phyloP scores from a whole-genome alignment of 1,140 invertebrate species.

The Drosophila pandora region DNA sequence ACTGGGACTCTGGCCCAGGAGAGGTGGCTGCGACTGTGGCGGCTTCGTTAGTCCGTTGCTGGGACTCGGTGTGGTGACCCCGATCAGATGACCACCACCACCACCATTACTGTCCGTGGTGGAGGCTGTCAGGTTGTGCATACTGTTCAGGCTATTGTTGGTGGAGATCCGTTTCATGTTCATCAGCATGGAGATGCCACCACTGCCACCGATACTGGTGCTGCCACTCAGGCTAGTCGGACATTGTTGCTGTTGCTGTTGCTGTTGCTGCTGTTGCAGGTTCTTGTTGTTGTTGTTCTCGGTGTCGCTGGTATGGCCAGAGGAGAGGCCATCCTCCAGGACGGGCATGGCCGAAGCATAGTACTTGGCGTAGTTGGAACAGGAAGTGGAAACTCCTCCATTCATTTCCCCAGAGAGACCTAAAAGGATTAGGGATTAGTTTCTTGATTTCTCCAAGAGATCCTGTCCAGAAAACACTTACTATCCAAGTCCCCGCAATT shows the following conservation, averaged over 20 bases:
- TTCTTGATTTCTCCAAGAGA: neutral
- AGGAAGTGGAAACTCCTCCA: slow-evolving; percentile 76
- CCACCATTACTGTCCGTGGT: slow-evolving; percentile 61
- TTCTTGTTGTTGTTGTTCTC: slow-evolving; percentile 87
- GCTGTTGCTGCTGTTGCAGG: slow-evolving; percentile 36
- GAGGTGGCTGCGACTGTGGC: slow-evolving; percentile 54
- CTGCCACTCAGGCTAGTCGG: slow-evolving; percentile 53
- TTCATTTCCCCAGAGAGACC: slow-evolving; percentile 84
- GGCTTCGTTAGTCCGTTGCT: slow-evolving; percentile 53
- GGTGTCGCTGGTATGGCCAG: slow-evolving; percentile 95
- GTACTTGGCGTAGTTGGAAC: slow-evolving; percentile 81
- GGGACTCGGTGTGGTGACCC: slow-evolving; percentile 49
- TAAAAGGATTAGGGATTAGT: neutral
- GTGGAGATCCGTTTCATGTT: slow-evolving; percentile 82
- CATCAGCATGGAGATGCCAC: slow-evolving; percentile 82
- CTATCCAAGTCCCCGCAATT: slow-evolving; percentile 94
- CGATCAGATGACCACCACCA: slow-evolving; percentile 17
- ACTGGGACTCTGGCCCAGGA: slow-evolving; percentile 72
- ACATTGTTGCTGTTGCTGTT: slow-evolving; percentile 33
- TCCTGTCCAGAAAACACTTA: slow-evolving; percentile 39
- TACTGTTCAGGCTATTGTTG: slow-evolving; percentile 79
- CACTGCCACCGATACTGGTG: slow-evolving; percentile 73
- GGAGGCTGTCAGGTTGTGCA: slow-evolving; percentile 75
- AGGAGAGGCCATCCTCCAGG: slow-evolving; percentile 96
- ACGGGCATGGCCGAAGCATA: slow-evolving; percentile 91